Percentiles rank a stretch among this genome's conserved stretches.
Conservation (phyloP, 1,140 invertebrate species). For the Drosophila murphyi region DNA sequence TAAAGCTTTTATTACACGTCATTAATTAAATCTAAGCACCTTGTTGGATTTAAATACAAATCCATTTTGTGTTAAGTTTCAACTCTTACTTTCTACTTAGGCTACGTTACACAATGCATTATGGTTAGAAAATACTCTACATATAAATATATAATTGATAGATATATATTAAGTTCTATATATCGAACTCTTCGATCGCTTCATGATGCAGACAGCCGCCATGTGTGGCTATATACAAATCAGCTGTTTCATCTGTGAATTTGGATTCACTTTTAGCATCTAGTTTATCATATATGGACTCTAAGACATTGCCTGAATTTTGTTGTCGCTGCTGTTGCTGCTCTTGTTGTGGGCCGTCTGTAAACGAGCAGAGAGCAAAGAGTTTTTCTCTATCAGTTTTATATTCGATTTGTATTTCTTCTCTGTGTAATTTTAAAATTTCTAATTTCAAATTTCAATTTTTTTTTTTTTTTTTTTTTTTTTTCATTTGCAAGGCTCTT, state of each 20-base stretch:
- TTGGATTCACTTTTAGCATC: constrained; percentile 45
- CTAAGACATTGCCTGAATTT: constrained; percentile 32
- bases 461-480: no score
- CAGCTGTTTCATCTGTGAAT: constrained; percentile 51
- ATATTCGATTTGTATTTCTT: constrained; percentile 8
- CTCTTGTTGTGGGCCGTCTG: constrained; percentile 53
- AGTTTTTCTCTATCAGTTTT: constrained; percentile 71
- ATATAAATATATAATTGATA: constrained; percentile 20
- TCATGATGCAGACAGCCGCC: constrained; percentile 73
- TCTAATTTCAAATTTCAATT: not conserved
- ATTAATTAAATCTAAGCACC: constrained; percentile 65
- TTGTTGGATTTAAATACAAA: constrained; percentile 30
- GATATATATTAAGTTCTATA: constrained; percentile 42
- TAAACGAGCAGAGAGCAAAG: constrained; percentile 72
- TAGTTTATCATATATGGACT: constrained; percentile 47
- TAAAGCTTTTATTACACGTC: constrained; percentile 67
- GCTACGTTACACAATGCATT: constrained; percentile 63
- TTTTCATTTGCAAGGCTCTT: constrained; percentile 20
- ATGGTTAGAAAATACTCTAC: constrained; percentile 26
- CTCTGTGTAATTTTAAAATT: constrained; percentile 15
- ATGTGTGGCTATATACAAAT: constrained; percentile 74
- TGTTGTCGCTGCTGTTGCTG: constrained; percentile 36
- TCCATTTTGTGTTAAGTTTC: constrained; percentile 39
- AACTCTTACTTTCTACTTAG: constrained; percentile 56
- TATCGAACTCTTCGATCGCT: constrained; percentile 63